Evolutionary conservation across 1,140 invertebrate genomes (phyloP).

Genomic region (Drosophila nebulosa): DNA sequence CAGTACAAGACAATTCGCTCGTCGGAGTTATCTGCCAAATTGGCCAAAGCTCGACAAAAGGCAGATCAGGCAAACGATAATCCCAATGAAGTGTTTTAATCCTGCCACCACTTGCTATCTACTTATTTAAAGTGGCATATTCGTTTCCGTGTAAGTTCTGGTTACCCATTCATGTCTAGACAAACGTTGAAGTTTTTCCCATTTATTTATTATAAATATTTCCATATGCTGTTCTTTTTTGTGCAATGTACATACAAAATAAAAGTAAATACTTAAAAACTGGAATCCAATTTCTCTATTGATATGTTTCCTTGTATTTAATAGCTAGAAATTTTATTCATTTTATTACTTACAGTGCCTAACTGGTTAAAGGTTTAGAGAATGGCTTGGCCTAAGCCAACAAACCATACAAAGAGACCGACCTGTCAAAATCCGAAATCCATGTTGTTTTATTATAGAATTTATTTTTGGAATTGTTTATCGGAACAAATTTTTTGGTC

Average conservation of each 20-base stretch:
- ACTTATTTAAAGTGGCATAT: not conserved
- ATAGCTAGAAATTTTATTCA: not conserved
- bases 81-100: constrained; percentile 64
- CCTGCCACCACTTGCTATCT: too few relatives aligned
- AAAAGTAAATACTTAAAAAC: not conserved
- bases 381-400: not conserved
- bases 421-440: not conserved
- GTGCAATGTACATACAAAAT: constrained; percentile 35
- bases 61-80: constrained; percentile 80
- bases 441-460: not conserved
- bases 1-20: constrained; percentile 87
- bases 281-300: not conserved
- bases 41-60: constrained; percentile 85
- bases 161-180: not conserved
- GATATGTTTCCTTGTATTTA: not conserved
- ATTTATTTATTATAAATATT: constrained; percentile 57
- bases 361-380: not conserved
- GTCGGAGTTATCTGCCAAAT: constrained; percentile 85
- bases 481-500: not conserved
- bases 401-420: not conserved
- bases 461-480: not conserved
- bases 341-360: too few relatives aligned
- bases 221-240: not conserved
- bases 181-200: constrained; percentile 13
- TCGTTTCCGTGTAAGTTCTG: not conserved